Evolutionary conservation across 2,888 invertebrate genomes (phyloP).

Genomic region (Mesodorylaimus sp.): DNA sequence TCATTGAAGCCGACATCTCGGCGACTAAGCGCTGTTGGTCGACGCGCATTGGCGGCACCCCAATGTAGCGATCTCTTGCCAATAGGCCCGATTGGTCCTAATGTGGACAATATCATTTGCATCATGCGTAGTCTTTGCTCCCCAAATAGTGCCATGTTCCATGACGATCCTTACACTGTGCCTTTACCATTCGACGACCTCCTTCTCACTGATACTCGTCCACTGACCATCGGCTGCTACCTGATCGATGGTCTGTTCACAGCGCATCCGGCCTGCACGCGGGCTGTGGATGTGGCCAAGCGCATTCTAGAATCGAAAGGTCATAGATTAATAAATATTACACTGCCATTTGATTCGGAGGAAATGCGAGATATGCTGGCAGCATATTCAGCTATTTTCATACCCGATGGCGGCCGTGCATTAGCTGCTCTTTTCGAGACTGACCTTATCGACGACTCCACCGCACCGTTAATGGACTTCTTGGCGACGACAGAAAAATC

Average conservation of each 20-base stretch:
- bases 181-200: not conserved
- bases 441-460: no score
- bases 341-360: no score
- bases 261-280: not conserved
- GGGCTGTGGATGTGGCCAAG: not conserved
- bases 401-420: no score
- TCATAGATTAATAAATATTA: not conserved
- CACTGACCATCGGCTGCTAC: not conserved
- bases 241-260: not conserved
- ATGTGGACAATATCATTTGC: conserved; percentile 14
- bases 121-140: not conserved
- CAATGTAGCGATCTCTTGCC: no score
- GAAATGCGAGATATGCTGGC: no score
- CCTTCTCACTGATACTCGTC: not conserved
- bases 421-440: no score
- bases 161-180: not conserved
- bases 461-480: no score
- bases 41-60: no score
- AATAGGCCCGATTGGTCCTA: conserved; percentile 31
- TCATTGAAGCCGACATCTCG: conserved; percentile 14
- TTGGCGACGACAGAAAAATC: no score
- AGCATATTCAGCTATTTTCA: no score
- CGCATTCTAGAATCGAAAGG: not conserved
- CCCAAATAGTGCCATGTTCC: not conserved
- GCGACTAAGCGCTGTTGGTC: conserved; percentile 4